These are phyloP conservation scores for Dione juno DNA, from an alignment of 2,888 invertebrate genomes.

Conservation along the genomic window DNA sequence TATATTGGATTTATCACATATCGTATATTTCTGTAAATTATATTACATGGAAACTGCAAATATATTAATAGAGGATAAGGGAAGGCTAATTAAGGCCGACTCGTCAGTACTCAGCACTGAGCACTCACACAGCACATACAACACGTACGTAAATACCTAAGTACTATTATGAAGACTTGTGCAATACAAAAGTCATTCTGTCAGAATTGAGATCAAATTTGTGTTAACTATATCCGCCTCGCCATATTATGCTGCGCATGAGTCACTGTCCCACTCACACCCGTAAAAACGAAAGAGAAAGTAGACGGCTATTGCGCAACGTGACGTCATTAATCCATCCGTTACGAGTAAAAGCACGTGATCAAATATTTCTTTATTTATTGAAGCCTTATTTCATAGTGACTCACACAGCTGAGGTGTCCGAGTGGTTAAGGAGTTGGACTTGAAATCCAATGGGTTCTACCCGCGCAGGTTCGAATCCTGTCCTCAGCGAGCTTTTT, in stretches of 20 bases:
- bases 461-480: constrained; percentile 85
- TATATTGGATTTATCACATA: no score
- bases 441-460: constrained; percentile 84
- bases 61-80: no score
- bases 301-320: constrained; percentile 12
- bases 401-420: constrained; percentile 72
- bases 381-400: constrained; percentile 12
- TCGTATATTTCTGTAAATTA: no score
- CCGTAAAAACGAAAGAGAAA: constrained; percentile 3
- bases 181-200: neutral
- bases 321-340: constrained; percentile 11
- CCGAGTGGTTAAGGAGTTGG: constrained; percentile 84
- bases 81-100: no score
- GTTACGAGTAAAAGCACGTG: neutral
- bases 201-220: constrained; percentile 8
- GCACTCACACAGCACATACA: no score
- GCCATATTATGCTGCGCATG: constrained; percentile 1
- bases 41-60: no score
- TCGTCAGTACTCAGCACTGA: no score
- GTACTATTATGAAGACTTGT: constrained; percentile 5
- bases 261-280: constrained; percentile 11
- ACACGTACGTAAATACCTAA: neutral
- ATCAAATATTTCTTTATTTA: neutral
- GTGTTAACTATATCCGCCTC: constrained; percentile 12
- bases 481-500: constrained; percentile 70